These are phyloP conservation scores for Charanyca ferruginea DNA, from an alignment of 2,888 invertebrate genomes.

Conservation along the genomic window DNA sequence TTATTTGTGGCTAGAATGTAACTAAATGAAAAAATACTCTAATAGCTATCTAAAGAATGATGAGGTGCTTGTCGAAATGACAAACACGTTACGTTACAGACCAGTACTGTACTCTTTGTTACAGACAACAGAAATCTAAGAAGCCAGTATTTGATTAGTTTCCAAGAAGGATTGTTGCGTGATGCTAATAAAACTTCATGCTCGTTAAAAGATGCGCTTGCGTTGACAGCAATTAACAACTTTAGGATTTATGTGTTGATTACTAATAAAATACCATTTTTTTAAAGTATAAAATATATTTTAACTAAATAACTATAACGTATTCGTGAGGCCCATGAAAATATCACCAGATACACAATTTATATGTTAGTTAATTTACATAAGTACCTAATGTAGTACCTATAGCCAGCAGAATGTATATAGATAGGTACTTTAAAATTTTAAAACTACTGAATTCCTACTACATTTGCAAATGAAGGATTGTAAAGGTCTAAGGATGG, in stretches of 20 bases:
- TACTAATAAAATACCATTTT: not conserved
- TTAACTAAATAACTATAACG: slow-evolving; percentile 3
- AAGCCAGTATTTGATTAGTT: slow-evolving; percentile 26
- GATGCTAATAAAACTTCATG: too few species aligned
- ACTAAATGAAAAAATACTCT: not conserved
- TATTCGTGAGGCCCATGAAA: slow-evolving; percentile 24
- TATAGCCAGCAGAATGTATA: slow-evolving; percentile 3
- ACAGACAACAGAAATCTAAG: slow-evolving; percentile 1
- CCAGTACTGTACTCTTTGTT: too few species aligned
- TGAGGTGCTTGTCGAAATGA: slow-evolving; percentile 17
- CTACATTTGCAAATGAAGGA: too few species aligned
- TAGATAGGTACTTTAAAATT: slow-evolving; percentile 19
- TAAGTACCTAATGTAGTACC: not conserved
- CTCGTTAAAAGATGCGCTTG: not conserved
- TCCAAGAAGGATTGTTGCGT: slow-evolving; percentile 12
- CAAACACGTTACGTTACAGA: slow-evolving; percentile 5
- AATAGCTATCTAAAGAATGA: not conserved
- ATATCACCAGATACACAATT: slow-evolving; percentile 12
- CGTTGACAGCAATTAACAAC: too few species aligned
- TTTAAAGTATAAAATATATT: slow-evolving; percentile 20
- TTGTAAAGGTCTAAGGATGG: too few species aligned
- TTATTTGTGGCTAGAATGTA: not conserved
- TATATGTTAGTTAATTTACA: not conserved
- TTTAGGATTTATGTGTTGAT: not conserved
- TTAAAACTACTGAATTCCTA: not conserved